Conservation (phyloP, 2,797 vertebrate species). For the Hapalemur alaotrensis region DNA sequence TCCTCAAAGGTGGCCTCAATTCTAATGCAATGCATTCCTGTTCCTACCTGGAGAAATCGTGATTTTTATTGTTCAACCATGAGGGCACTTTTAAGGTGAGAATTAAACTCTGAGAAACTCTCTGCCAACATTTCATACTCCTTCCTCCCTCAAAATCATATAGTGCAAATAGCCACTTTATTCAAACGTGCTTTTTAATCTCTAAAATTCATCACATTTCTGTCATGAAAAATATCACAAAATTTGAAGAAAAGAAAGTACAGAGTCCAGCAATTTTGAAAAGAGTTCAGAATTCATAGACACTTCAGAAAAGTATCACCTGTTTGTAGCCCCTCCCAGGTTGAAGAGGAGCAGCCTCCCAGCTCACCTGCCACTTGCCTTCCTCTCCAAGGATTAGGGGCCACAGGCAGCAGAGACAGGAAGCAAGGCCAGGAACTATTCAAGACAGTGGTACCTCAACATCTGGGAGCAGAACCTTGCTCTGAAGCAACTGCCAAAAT, state of each 20-base stretch:
- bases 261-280: background rate
- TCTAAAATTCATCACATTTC: background rate
- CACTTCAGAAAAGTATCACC: background rate
- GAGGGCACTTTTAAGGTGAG: background rate
- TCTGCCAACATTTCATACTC: background rate
- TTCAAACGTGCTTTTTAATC: background rate
- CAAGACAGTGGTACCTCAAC: background rate
- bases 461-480: accelerated
- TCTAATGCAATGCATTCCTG: accelerated
- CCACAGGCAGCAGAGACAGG: accelerated
- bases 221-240: background rate
- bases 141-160: background rate
- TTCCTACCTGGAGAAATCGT: background rate
- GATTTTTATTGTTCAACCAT: background rate
- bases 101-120: background rate
- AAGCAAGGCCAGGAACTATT: accelerated
- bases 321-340: accelerated
- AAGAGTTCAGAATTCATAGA: background rate
- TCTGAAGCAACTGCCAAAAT: background rate
- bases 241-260: background rate
- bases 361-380: background rate
- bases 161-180: background rate
- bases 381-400: background rate
- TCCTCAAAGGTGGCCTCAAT: background rate
- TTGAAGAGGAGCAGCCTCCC: background rate